phyloP scores from a whole-genome alignment of 2,113 vertebrate species.

The Melanocharis versteri region DNA sequence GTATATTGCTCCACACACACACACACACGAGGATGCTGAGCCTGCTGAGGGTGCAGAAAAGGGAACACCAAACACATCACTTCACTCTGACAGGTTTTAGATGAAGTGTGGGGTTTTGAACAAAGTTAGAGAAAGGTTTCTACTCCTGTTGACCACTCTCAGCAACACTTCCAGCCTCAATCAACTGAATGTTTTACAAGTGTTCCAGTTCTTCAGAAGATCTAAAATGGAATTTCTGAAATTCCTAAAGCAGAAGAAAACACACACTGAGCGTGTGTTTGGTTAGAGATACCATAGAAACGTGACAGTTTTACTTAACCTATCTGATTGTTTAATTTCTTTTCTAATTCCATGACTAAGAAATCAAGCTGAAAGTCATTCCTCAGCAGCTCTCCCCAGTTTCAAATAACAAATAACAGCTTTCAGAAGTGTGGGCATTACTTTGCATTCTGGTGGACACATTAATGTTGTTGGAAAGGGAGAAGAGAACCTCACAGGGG shows the following conservation, averaged over 20 bases:
- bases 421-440: background rate
- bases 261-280: background rate
- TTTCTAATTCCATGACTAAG: background rate
- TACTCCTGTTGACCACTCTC: background rate
- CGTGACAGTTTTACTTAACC: background rate
- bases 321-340: background rate
- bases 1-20: background rate
- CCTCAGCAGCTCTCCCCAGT: background rate
- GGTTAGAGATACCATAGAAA: background rate
- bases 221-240: background rate
- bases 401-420: background rate
- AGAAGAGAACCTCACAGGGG: background rate
- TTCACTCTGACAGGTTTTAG: too few species aligned
- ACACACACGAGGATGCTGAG: background rate
- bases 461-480: background rate
- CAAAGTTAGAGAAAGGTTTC: background rate
- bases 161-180: background rate
- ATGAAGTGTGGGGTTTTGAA: background rate
- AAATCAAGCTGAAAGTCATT: background rate
- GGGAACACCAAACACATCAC: background rate
- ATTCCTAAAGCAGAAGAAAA: background rate
- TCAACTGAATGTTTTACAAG: background rate
- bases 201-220: background rate
- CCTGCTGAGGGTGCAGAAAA: background rate
- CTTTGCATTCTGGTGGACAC: background rate